Evolutionary conservation across 2,888 invertebrate genomes (phyloP).

Genomic region (Phengaris arion): DNA sequence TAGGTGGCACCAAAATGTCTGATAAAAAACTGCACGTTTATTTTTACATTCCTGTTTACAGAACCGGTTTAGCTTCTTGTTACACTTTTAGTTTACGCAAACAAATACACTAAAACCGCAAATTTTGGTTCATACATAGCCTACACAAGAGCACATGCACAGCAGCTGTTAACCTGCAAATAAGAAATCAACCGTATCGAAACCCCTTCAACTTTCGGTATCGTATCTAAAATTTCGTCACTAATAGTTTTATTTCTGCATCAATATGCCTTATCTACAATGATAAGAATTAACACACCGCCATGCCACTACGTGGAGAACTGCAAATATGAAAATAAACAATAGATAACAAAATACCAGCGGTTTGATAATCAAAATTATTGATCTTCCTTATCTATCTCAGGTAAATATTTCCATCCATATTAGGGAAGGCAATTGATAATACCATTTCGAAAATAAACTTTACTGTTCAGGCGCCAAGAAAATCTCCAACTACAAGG

Average conservation of each 20-base stretch:
- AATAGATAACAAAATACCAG: not conserved
- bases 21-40: not conserved
- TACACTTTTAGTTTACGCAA: not conserved
- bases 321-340: not conserved
- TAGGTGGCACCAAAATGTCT: not conserved
- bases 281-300: not conserved
- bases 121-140: too few species aligned
- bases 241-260: conserved; percentile 8
- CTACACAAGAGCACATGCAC: too few species aligned
- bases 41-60: not conserved
- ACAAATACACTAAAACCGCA: not conserved
- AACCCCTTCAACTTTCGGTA: too few species aligned
- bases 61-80: not conserved
- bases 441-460: too few species aligned
- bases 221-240: not conserved
- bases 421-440: too few species aligned
- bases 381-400: too few species aligned
- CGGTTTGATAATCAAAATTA: not conserved
- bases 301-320: not conserved
- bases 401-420: too few species aligned
- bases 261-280: not conserved
- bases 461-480: too few species aligned
- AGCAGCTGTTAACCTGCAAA: too few species aligned
- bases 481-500: too few species aligned
- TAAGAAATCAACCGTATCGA: too few species aligned